Evolutionary conservation across 2,797 vertebrate genomes (phyloP).

Genomic region (Manis crassicaudata): DNA sequence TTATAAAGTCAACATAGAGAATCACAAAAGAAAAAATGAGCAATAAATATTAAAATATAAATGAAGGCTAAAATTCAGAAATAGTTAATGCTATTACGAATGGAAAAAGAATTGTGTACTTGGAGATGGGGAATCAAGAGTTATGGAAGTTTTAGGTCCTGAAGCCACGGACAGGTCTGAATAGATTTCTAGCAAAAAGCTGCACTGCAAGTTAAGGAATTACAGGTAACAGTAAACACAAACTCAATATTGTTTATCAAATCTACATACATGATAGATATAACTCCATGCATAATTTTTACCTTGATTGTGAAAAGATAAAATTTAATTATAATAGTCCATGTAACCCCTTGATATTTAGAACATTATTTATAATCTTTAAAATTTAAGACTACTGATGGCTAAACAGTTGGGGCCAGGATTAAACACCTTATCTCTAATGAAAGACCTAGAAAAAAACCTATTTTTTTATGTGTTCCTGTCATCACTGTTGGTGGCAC

Average conservation of each 20-base stretch:
- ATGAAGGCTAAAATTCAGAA: slow-evolving; percentile 25
- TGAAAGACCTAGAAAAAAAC: not conserved
- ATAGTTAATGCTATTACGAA: not conserved
- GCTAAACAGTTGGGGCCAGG: not conserved
- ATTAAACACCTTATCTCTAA: not conserved
- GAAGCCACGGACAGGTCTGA: not conserved
- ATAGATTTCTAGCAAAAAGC: not conserved
- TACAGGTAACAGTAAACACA: not conserved
- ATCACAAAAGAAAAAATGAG: not conserved
- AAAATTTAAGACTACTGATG: not conserved
- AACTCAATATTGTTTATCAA: not conserved
- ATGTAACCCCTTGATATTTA: not conserved
- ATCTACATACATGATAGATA: not conserved
- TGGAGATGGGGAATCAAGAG: not conserved
- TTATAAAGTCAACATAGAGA: not conserved
- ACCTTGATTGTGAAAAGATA: not conserved
- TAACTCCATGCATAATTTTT: not conserved
- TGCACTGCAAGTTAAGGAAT: not conserved
- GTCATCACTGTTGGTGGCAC: not conserved
- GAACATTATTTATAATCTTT: not conserved
- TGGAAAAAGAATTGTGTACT: not conserved
- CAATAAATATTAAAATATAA: not conserved
- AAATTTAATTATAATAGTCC: not conserved
- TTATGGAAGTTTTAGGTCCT: not conserved
- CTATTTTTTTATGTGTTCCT: not conserved